Evolutionary conservation across 2,113 vertebrate genomes (phyloP).

Genomic region (Piprites chloris): DNA sequence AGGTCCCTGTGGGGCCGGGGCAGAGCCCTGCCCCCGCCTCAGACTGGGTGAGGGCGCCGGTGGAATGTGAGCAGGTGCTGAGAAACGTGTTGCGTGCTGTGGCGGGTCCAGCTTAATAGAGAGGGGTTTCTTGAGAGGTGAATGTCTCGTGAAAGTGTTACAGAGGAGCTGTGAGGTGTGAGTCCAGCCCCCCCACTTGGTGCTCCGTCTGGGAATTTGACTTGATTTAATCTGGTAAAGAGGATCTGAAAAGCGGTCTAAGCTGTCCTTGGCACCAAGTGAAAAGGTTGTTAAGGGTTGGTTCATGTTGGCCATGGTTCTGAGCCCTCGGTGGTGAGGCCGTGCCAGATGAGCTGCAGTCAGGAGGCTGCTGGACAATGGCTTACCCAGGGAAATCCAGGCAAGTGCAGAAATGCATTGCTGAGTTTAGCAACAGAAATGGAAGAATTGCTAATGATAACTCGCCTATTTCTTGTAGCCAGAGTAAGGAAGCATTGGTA

Average conservation of each 20-base stretch:
- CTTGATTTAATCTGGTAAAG: background rate
- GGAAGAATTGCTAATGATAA: background rate
- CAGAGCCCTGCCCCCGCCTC: accelerated
- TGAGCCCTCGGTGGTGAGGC: accelerated
- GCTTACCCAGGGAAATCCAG: background rate
- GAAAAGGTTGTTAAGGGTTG: background rate
- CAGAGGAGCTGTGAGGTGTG: background rate
- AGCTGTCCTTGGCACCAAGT: background rate
- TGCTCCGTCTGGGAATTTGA: background rate
- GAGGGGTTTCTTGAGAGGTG: accelerated
- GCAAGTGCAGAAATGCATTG: background rate
- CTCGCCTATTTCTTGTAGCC: background rate
- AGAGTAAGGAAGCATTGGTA: background rate
- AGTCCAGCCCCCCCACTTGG: accelerated
- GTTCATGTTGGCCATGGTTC: accelerated
- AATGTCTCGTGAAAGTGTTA: background rate
- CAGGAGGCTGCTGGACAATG: background rate
- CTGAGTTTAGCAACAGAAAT: background rate
- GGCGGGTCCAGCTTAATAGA: accelerated
- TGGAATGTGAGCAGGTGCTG: accelerated
- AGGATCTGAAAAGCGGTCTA: too few relatives aligned
- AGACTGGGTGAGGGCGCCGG: background rate
- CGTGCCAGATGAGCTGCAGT: accelerated
- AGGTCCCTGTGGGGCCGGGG: background rate
- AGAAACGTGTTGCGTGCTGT: accelerated